Percentiles rank a stretch among this genome's conserved stretches.
phyloP scores from a whole-genome alignment of 2,888 invertebrate genomes.

The Zhuqinia jingwanae region DNA sequence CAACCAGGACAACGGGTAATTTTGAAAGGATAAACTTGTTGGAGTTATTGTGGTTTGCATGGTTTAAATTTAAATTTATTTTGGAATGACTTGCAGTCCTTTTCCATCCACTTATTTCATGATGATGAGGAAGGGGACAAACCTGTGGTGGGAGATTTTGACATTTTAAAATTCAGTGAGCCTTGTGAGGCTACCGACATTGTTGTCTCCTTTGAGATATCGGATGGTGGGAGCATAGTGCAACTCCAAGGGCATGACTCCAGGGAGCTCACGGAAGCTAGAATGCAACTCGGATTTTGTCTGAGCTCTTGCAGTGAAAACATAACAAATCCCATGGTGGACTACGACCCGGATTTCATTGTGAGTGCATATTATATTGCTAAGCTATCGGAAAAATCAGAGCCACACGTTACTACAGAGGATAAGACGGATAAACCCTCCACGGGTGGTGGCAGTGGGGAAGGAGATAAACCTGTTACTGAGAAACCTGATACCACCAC shows the following conservation, averaged over 20 bases:
- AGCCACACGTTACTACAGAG: background rate
- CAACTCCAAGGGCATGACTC: background rate
- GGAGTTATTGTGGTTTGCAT: no score
- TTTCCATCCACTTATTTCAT: background rate
- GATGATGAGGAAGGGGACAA: background rate
- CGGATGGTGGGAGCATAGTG: background rate
- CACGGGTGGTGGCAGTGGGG: background rate
- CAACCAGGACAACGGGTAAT: background rate
- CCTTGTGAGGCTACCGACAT: background rate
- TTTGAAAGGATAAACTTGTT: no score
- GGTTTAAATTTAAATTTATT: no score
- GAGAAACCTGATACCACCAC: background rate
- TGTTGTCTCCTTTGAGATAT: background rate
- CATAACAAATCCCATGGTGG: background rate
- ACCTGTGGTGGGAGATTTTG: background rate
- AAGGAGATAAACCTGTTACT: background rate
- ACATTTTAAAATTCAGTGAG: background rate
- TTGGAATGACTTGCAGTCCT: background rate
- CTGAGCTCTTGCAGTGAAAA: conserved; percentile 1
- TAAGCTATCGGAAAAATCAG: background rate
- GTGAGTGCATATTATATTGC: conserved; percentile 4
- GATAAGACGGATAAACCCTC: background rate
- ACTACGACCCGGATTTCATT: background rate
- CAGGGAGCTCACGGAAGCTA: background rate
- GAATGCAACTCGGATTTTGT: background rate